Base-by-base conservation (phyloP, 2,113 vertebrate species). In the Penelope pileata region DNA sequence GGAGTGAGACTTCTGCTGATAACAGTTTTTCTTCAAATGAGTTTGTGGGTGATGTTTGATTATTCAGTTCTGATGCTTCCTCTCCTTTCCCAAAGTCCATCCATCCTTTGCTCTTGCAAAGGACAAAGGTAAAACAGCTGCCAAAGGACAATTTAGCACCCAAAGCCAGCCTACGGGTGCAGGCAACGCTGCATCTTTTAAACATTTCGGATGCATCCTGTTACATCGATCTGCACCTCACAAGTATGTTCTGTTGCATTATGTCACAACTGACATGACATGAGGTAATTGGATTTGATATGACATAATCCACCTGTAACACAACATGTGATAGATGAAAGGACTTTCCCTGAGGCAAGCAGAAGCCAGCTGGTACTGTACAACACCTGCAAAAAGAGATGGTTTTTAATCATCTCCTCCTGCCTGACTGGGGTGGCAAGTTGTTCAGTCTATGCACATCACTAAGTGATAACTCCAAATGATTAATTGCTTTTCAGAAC, bases 201-300 rank as follows among this genome's bases (percentile, higher is more conserved):
- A 47, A 54, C 42, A 48, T 81, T 93, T 66, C 36, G 50, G 34
- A 86, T 2, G 3, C 40, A 10, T 91, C 79, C 53, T 68, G 79
- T 47, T 69, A 42, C 63, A 29, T 18, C 6, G 13, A 90, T 86
- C 54, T 69, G 83, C 69, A 63, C 6, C 40, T 78, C 86, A 69
- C 36, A 32, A 48, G 59, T 54, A 30, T 4, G 8, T 83, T 87
- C 59, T 68, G 18, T 79, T 93, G 54, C 76, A 90, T 96, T 95
- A 94, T 95, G 83, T 95, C 86, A 96, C 86, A 86, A 62, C 68
- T 92, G 91, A 94, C 91, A 88, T 84, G 93, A 84, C 58, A 70
- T 83, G 81, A 96, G 76, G 91, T 86, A 96, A 96, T 89, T 94
- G 86, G 80, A 94, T 96, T 91, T 89, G 90, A 95, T 91, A 93